These are phyloP conservation scores for Dasyurus viverrinus DNA, from an alignment of 2,113 vertebrate genomes.

Conservation along the genomic window DNA sequence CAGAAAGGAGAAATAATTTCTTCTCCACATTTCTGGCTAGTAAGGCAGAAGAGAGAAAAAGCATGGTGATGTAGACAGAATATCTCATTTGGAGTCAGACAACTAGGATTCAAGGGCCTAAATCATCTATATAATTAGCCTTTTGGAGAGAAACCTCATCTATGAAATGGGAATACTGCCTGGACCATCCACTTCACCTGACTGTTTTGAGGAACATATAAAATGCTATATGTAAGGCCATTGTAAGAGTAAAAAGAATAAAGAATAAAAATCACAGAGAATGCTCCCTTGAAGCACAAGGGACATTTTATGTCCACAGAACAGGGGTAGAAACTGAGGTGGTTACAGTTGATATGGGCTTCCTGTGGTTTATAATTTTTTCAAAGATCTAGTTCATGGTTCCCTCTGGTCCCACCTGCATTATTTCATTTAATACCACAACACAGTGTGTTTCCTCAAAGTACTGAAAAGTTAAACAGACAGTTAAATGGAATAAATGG, in stretches of 20 bases:
- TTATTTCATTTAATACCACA: neutral
- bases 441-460: neutral
- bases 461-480: neutral
- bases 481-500: conserved; percentile 16
- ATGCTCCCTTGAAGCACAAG: too few relatives aligned
- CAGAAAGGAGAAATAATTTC: neutral
- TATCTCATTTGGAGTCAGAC: neutral
- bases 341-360: neutral
- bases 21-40: neutral
- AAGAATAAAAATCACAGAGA: neutral
- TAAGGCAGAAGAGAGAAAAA: neutral
- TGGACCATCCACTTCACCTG: neutral
- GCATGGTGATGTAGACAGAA: neutral
- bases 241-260: neutral
- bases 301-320: neutral
- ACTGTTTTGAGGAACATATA: neutral
- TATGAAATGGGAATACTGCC: neutral
- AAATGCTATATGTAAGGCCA: neutral
- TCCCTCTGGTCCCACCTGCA: neutral
- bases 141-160: neutral
- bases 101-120: neutral
- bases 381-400: neutral
- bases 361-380: conserved; percentile 19
- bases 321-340: conserved; percentile 18
- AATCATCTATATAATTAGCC: neutral